Evolutionary conservation across 2,888 invertebrate genomes (phyloP), one percentile per base, ranked within the genome.

Genomic region (Rhingia rostrata): DNA sequence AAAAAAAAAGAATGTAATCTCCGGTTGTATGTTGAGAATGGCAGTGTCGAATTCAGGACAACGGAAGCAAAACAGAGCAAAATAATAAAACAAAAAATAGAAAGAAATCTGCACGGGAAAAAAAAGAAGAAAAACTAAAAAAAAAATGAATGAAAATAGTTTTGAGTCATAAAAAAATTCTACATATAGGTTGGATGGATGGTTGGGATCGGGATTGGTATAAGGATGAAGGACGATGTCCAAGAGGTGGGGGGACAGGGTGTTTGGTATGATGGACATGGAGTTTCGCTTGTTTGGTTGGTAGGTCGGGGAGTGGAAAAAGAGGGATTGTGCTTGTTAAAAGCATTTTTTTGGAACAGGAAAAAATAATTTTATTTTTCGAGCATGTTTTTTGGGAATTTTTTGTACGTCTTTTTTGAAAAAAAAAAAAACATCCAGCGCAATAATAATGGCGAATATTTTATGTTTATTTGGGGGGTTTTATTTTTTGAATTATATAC

Each of bases 11-110:
- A 84, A 60, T 80, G 84, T 84, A 84, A 84, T 84, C 84, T 84
- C 84, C 84, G 84, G 84, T 75, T 84, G 84, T 84, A 80, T 84
- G 84, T 80, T 75, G 74, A 74, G 74, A 84, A 84, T 75, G 80
- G 84, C 80, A 84, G 80, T 84, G 84, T 84, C 84, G 74, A 84
- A 84, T 84, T 84, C 84, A 84, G 84, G 84, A 84, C 84, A 84
- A 84, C 84, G 84, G 84, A 84, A 84, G 80, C 84, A 84, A 84
- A 84, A 84, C 80, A 84, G 74, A 84, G 37, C 33, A 63, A 75
- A 80, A 41, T 56, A 51, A 80, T 74, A 45, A 53, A 30, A 39
- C 54, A 9, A 45, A 47, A 22, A 22, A 22, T 22, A 22, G 7
- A 39, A 74, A 58, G 35, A 70, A 56, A 69, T 67, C 51, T 49